Base-by-base conservation (phyloP, 2,888 invertebrate genomes). In the Eristalis intricaria region DNA sequence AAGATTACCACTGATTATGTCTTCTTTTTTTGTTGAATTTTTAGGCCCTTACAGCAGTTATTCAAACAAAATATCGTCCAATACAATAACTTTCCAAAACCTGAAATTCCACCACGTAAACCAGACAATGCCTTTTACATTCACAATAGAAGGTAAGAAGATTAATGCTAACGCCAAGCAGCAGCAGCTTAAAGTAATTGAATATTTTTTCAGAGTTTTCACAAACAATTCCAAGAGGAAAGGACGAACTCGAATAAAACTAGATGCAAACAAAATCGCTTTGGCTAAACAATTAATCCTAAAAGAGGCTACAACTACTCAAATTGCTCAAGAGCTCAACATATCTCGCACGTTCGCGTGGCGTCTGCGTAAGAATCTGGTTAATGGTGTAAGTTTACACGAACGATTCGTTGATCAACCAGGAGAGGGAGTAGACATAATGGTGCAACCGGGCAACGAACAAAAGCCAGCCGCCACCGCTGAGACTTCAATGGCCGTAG, bases 271-370 rank as follows among this genome's bases (percentile, higher is more conserved):
- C 80, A 92, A 92, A 87, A 92, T 92, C 15, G 92, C 92, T 1
- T 84, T 92, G 88, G 92, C 92, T 79, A 93, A 92, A 88, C 92
- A 92, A 77, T 89, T 92, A 69, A 92, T 92, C 40, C 77, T 91
- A 71, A 90, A 92, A 4, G 92, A 93, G 89, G 92, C 92, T 22
- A 92, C 92, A 40, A 93, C 93, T 3, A 92, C 93, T 43, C 92
- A 92, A 43, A 92, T 92, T 65, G 92, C 92, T 73, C 92, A 92
- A 68, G 92, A 92, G 87, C 83, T 92, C 61, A 91, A 91, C 76
- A 92, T 92, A 79, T 92, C 92, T 2, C 91, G 92, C 65, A 92
- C 92, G 10, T 93, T 93, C 82, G 92, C 92, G 4, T 92, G 92
- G 92, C 92, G 93, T 10, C 79, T 92, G 74, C 92, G 92, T 68